Base-by-base conservation (phyloP, 1,140 invertebrate genomes). In the Zaprionus davidi region DNA sequence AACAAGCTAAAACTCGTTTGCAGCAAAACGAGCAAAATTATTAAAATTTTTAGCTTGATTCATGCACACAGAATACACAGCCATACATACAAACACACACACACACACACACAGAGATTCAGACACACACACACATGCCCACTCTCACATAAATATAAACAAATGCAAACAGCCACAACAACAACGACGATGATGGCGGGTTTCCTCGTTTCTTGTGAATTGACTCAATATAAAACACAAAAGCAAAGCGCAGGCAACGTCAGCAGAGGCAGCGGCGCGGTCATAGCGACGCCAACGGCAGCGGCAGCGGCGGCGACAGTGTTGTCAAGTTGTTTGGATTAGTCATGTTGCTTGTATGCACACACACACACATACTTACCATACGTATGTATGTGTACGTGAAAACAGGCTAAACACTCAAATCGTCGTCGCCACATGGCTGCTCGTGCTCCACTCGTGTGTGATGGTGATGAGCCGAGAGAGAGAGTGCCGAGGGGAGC, bases 171-270 rank as follows among this genome's bases (percentile, higher is more conserved):
- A 71, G 62, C 62, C 72, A 67, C 69, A 60, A 60, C 63, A 24
- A 31, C 67, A 20, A 49, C 70, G 53, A 64, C 69, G 63, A 80
- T 68, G 76, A 71, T 78, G 86, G 86, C 86, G 85, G 85, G 86
- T 90, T 90, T 90, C 85, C 85, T 90, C 86, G 86, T 90, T 90
- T 90, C 85, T 90, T 90, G 78, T 90, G 86, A 90, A 90, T 90
- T 90, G 86, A 90, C 86, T 88, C 76, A 88, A 75, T 82, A 77
- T 71, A 78, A 76, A 74, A 76, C 68, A 80, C 73, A 79, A 79
- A 77, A 68, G 58, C 56, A 71, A 78, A 79, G 62, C 63, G 69
- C 67, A 76, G 63, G 71, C 76, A 78, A 41, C 67, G 67, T 71
- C 59, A 71, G 59, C 59, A 26, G 24, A 0, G 24, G 59, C 59